Conservation (phyloP, 2,888 invertebrate species). For the Opisthograptis luteolata region DNA sequence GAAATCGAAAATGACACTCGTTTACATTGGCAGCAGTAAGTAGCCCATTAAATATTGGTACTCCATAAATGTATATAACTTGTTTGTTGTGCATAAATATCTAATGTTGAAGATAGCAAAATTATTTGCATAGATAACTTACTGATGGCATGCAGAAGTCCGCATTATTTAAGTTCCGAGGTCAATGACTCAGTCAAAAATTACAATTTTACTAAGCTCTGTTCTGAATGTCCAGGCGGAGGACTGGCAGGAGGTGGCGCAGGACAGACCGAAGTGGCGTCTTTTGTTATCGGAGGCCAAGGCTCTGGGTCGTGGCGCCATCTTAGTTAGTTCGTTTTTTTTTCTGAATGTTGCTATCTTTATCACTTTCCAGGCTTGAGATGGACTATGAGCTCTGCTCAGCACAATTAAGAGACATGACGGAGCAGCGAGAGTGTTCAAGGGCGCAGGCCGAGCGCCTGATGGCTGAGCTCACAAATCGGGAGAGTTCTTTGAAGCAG, state of each 20-base stretch:
- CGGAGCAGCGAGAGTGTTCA: slow-evolving; percentile 82
- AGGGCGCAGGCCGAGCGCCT: slow-evolving; percentile 77
- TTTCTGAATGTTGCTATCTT: not conserved
- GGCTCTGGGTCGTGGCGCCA: too few relatives aligned
- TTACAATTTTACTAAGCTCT: too few relatives aligned
- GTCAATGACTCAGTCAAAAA: too few relatives aligned
- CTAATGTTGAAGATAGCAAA: not conserved
- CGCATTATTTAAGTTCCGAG: too few relatives aligned
- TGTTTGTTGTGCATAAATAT: not conserved
- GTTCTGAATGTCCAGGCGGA: too few relatives aligned
- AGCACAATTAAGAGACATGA: slow-evolving; percentile 85
- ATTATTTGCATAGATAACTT: too few relatives aligned
- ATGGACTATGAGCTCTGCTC: slow-evolving; percentile 86
- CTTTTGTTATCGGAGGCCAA: too few relatives aligned
- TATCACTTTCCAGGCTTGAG: slow-evolving; percentile 73
- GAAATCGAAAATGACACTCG: slow-evolving; percentile 91
- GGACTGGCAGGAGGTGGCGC: too few relatives aligned
- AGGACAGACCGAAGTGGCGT: too few relatives aligned
- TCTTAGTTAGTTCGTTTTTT: too few relatives aligned
- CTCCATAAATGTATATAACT: too few relatives aligned
- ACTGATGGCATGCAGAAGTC: too few relatives aligned
- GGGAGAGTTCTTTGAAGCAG: slow-evolving; percentile 79
- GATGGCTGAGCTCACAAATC: slow-evolving; percentile 63
- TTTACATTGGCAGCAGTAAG: slow-evolving; percentile 85
- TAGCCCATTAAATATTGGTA: slow-evolving; percentile 23